Evolutionary conservation across 1,140 invertebrate genomes (phyloP).

Genomic region (Meloidogyne exigua): DNA sequence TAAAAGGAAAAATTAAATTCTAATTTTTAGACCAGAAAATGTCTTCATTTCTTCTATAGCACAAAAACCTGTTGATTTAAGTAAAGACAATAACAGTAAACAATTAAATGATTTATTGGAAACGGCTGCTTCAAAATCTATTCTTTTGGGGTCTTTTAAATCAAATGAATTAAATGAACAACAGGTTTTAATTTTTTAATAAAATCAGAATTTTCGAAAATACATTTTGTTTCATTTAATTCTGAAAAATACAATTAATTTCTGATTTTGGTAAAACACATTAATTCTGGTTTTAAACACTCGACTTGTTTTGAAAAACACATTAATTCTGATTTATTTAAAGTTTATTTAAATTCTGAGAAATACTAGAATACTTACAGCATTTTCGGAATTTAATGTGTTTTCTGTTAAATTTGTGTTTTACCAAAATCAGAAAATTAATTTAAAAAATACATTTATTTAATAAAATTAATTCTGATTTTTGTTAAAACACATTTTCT

Average conservation of each 20-base stretch:
- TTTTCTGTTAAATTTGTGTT: too few relatives aligned
- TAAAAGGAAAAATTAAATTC: background rate
- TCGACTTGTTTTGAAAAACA: background rate
- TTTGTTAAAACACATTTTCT: background rate
- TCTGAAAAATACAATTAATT: background rate
- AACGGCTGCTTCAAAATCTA: constrained; percentile 6
- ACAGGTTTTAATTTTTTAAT: background rate
- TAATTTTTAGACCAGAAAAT: background rate
- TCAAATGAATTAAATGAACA: background rate
- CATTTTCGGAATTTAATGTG: too few relatives aligned
- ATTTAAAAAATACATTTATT: too few relatives aligned
- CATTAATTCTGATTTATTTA: background rate
- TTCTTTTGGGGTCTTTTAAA: constrained; percentile 12
- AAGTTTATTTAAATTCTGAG: too few relatives aligned
- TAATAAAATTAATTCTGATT: background rate
- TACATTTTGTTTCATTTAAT: background rate
- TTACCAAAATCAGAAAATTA: too few relatives aligned
- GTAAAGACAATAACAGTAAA: background rate
- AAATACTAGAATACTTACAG: too few relatives aligned
- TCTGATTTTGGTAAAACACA: too few relatives aligned
- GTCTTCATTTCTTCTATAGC: background rate
- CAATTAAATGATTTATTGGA: constrained; percentile 2
- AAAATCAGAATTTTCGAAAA: constrained; percentile 7
- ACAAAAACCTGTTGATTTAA: background rate
- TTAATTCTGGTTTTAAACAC: too few relatives aligned